phyloP scores from a whole-genome alignment of 2,797 vertebrate species.

The Mormyrus proboscirostris region DNA sequence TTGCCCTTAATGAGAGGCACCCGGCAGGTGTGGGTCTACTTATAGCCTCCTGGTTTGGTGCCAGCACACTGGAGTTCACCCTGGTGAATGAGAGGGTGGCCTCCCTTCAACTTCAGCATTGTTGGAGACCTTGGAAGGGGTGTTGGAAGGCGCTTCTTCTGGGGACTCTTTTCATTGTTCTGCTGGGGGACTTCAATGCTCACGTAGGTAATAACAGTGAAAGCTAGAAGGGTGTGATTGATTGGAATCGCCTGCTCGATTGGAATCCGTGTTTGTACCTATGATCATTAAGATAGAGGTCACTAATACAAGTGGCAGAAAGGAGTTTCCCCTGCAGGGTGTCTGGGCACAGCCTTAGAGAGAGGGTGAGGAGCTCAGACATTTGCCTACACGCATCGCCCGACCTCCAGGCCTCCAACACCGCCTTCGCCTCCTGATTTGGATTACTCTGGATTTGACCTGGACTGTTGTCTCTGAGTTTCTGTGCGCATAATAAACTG shows the following conservation, averaged over 20 bases:
- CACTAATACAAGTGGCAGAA: not conserved
- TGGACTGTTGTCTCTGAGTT: too few species aligned
- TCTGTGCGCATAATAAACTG: not conserved
- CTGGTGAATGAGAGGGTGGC: not conserved
- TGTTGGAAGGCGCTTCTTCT: not conserved
- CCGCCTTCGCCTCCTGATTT: not conserved
- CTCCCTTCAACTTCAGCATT: not conserved
- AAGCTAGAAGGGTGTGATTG: not conserved
- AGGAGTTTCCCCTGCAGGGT: not conserved
- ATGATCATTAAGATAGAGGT: not conserved
- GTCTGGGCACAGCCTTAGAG: not conserved
- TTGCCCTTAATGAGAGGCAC: not conserved
- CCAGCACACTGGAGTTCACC: not conserved
- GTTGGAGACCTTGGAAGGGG: not conserved
- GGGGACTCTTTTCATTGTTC: not conserved
- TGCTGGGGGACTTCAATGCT: not conserved
- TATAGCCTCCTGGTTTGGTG: not conserved
- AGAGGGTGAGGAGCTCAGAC: not conserved
- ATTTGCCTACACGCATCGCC: not conserved
- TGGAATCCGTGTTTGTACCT: not conserved
- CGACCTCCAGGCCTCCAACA: not conserved
- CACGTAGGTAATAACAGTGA: not conserved
- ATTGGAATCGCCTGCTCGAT: not conserved
- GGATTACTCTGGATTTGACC: not conserved
- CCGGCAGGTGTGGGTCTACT: not conserved